A percentile compares a stretch with the other conserved stretches of the same genome.
These are phyloP conservation scores for Listronotus bonariensis DNA, from an alignment of 1,140 invertebrate genomes.

Conservation along the genomic window DNA sequence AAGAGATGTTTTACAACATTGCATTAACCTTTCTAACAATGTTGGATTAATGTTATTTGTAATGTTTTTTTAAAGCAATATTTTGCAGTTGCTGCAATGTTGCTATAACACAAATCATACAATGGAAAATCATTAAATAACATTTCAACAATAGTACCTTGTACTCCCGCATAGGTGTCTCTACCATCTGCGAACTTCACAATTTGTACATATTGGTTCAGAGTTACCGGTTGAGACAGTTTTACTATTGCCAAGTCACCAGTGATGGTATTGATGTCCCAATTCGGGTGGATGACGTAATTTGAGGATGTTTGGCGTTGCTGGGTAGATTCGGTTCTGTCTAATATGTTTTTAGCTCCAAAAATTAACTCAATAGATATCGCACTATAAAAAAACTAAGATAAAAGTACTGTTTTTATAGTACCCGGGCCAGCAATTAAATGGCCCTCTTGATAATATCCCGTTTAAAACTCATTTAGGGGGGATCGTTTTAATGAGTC, in stretches of 20 bases:
- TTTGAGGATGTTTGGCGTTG: slow-evolving; percentile 5
- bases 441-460: too few relatives aligned
- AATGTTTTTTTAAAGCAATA: too few relatives aligned
- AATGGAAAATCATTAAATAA: too few relatives aligned
- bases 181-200: slow-evolving; percentile 13
- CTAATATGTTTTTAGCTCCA: slow-evolving; percentile 29
- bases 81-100: too few relatives aligned
- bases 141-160: slow-evolving; percentile 20
- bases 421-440: too few relatives aligned
- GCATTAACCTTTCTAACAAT: too few relatives aligned
- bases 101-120: too few relatives aligned
- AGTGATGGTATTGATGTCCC: slow-evolving; percentile 4
- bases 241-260: slow-evolving; percentile 34
- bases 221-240: slow-evolving; percentile 4
- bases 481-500: too few relatives aligned
- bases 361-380: slow-evolving; percentile 27
- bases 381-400: slow-evolving; percentile 12
- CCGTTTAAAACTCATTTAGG: too few relatives aligned
- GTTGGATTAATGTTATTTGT: too few relatives aligned
- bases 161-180: slow-evolving; percentile 16
- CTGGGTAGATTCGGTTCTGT: slow-evolving; percentile 4
- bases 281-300: slow-evolving; percentile 20
- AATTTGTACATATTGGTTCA: slow-evolving; percentile 26
- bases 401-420: too few relatives aligned
- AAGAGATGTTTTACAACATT: too few relatives aligned